Percentiles rank a stretch among this genome's conserved stretches.
Conservation (phyloP, 2,888 invertebrate genomes). For the Trilocha varians region DNA sequence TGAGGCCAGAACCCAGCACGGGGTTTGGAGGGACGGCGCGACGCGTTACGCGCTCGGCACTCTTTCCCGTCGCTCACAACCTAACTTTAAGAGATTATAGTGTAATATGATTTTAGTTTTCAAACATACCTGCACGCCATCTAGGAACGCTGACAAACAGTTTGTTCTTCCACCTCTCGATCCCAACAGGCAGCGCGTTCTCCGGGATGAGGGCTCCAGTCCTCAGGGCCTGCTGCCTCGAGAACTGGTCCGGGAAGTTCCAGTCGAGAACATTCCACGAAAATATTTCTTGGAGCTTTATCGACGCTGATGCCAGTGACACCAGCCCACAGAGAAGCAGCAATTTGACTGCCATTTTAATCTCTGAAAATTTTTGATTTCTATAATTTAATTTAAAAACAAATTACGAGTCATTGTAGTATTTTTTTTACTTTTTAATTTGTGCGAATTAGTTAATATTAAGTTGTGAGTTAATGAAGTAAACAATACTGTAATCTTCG, state of each 20-base stretch:
- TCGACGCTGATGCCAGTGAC: slow-evolving; percentile 44
- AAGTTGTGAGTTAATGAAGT: too few relatives aligned
- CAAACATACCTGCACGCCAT: slow-evolving; percentile 83
- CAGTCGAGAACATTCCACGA: slow-evolving; percentile 85
- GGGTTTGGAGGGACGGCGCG: too few relatives aligned
- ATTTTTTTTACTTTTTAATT: too few relatives aligned
- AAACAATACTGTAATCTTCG: too few relatives aligned
- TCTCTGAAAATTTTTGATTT: slow-evolving; percentile 4
- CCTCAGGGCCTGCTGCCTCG: slow-evolving; percentile 76
- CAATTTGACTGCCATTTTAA: slow-evolving; percentile 28
- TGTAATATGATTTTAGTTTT: too few relatives aligned
- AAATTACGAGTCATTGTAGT: too few relatives aligned
- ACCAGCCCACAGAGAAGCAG: slow-evolving; percentile 34
- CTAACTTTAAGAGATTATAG: too few relatives aligned
- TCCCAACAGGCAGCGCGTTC: slow-evolving; percentile 86
- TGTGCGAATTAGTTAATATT: too few relatives aligned
- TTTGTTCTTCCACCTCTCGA: slow-evolving; percentile 85
- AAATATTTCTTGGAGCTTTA: slow-evolving; percentile 79
- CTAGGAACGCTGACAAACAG: slow-evolving; percentile 88
- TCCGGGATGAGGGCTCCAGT: slow-evolving; percentile 80
- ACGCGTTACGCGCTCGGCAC: too few relatives aligned
- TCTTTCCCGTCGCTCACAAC: too few relatives aligned
- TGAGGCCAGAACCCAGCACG: too few relatives aligned
- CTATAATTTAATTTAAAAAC: background rate
- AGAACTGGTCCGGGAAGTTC: slow-evolving; percentile 77